phyloP scores from a whole-genome alignment of 2,797 vertebrate species.

The Chromis chromis region DNA sequence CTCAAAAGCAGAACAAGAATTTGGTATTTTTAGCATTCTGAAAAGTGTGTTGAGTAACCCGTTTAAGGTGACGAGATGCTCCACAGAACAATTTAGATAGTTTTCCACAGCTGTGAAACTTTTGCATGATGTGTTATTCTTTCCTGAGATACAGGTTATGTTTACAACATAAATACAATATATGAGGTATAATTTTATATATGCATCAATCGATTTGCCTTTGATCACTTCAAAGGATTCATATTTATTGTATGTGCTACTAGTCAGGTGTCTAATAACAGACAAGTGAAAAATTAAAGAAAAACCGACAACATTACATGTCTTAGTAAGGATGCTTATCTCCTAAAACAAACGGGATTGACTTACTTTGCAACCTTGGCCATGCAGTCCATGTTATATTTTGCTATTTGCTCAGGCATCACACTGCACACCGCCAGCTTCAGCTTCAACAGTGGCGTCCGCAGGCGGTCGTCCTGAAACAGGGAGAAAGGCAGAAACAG shows the following conservation, averaged over 20 bases:
- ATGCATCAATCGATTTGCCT: too few relatives aligned
- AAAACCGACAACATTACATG: background rate
- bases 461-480: constrained; percentile 92
- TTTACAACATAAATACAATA: too few relatives aligned
- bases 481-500: background rate
- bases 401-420: constrained; percentile 95
- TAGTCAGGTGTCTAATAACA: too few relatives aligned
- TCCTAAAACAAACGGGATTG: background rate
- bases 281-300: too few relatives aligned
- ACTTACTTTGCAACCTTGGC: constrained; percentile 92
- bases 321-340: background rate
- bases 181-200: too few relatives aligned
- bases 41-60: background rate
- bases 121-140: background rate
- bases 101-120: background rate
- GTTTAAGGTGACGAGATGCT: background rate
- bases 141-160: background rate
- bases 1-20: background rate
- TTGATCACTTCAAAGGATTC: too few relatives aligned
- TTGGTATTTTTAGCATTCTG: too few relatives aligned
- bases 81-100: background rate
- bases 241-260: too few relatives aligned
- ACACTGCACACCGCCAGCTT: constrained; percentile 94
- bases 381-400: constrained; percentile 94
- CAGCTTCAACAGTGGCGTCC: constrained; percentile 92